Conservation (phyloP, 2,888 invertebrate genomes). For the Lasioglossum oenotherae region DNA sequence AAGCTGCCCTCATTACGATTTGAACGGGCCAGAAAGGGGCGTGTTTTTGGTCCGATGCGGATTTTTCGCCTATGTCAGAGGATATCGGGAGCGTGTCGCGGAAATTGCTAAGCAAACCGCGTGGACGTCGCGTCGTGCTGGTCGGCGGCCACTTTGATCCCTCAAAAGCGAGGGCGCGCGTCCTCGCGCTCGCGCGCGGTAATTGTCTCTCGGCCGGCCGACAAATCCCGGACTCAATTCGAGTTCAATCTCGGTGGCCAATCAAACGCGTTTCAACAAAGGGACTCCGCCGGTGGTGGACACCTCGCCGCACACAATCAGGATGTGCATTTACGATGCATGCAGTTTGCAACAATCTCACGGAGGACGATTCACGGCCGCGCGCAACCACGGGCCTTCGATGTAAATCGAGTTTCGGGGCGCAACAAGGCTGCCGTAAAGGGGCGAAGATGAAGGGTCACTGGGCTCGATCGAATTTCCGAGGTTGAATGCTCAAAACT, state of each 20-base stretch:
- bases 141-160: constrained; percentile 17
- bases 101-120: constrained; percentile 17
- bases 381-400: constrained; percentile 8
- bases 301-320: constrained; percentile 45
- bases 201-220: constrained; percentile 33
- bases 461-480: constrained; percentile 68
- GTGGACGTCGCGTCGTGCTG: background rate
- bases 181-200: background rate
- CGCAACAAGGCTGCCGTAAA: constrained; percentile 26
- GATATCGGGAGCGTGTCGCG: background rate
- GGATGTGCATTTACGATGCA: constrained; percentile 56
- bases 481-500: constrained; percentile 64
- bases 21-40: background rate
- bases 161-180: background rate
- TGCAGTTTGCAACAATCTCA: constrained; percentile 59
- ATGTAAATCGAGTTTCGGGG: constrained; percentile 52
- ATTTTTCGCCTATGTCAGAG: background rate
- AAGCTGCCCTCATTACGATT: background rate
- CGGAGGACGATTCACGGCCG: constrained; percentile 31
- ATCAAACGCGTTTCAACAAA: constrained; percentile 62
- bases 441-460: constrained; percentile 52
- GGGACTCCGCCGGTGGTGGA: constrained; percentile 31
- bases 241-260: constrained; percentile 56
- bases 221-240: constrained; percentile 45
- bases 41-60: background rate